Percentiles rank a stretch among this genome's conserved stretches.
These are phyloP conservation scores for Onychomys arenicola DNA, from an alignment of 2,797 vertebrate genomes.

Conservation along the genomic window DNA sequence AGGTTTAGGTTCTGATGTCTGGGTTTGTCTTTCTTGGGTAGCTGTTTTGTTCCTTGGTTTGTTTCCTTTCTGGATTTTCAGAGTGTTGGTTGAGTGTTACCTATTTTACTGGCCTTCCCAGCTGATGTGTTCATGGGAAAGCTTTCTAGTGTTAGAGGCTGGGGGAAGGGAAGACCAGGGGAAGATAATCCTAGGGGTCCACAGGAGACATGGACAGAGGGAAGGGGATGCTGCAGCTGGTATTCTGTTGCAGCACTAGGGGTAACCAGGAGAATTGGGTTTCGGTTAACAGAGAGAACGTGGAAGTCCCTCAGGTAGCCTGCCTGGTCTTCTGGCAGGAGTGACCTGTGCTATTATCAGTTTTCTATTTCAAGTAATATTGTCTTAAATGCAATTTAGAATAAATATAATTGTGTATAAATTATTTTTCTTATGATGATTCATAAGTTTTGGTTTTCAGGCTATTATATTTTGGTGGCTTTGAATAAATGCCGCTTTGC, in stretches of 20 bases:
- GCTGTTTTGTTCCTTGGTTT: not conserved
- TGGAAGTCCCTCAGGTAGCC: not conserved
- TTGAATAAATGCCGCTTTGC: not conserved
- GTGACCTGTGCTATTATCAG: not conserved
- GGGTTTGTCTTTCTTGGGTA: not conserved
- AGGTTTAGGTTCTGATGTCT: not conserved
- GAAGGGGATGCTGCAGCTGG: not conserved
- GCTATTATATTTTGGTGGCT: not conserved
- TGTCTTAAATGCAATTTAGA: not conserved
- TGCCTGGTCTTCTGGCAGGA: not conserved
- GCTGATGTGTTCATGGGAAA: not conserved
- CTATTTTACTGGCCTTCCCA: not conserved
- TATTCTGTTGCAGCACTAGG: not conserved
- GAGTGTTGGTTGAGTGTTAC: not conserved
- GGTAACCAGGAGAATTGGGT: not conserved
- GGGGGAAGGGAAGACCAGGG: not conserved
- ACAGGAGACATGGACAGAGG: not conserved
- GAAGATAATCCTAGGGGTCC: not conserved
- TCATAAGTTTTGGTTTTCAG: not conserved
- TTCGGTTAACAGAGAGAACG: not conserved
- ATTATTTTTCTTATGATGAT: constrained; percentile 41
- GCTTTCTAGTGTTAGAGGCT: not conserved
- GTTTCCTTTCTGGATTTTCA: not conserved
- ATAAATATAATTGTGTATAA: not conserved
- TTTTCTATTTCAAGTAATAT: constrained; percentile 23